A percentile compares a stretch with the other conserved stretches of the same genome.
Conservation (phyloP, 2,113 vertebrate genomes). For the Scytalopus superciliaris region DNA sequence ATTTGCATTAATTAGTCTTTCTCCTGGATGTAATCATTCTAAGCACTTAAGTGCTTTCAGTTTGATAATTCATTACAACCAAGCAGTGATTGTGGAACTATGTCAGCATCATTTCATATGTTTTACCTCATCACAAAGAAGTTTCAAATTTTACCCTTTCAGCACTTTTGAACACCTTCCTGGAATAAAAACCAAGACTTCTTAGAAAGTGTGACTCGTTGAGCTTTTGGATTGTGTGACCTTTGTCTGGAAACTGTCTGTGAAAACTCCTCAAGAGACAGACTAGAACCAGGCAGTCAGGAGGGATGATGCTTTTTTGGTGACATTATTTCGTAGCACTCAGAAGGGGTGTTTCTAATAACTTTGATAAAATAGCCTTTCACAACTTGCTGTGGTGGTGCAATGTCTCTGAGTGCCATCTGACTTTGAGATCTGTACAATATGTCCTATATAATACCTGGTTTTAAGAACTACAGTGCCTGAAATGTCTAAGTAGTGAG, state of each 20-base stretch:
- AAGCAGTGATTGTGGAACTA: background rate
- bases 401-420: background rate
- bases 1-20: slow-evolving; percentile 15
- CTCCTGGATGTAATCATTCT: background rate
- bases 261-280: background rate
- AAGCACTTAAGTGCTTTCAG: background rate
- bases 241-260: background rate
- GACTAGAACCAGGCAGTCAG: background rate
- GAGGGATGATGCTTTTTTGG: background rate
- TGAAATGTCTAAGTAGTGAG: background rate
- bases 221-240: background rate
- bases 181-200: too few species aligned
- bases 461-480: background rate
- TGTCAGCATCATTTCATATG: background rate
- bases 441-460: background rate
- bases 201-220: background rate
- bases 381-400: background rate
- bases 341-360: background rate
- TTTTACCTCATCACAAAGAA: background rate
- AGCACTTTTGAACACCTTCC: background rate
- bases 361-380: background rate
- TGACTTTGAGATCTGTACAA: background rate
- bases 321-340: background rate
- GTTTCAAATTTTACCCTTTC: background rate
- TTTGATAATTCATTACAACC: background rate